These are phyloP conservation scores for Aix galericulata DNA, from an alignment of 2,113 vertebrate genomes.

Conservation along the genomic window DNA sequence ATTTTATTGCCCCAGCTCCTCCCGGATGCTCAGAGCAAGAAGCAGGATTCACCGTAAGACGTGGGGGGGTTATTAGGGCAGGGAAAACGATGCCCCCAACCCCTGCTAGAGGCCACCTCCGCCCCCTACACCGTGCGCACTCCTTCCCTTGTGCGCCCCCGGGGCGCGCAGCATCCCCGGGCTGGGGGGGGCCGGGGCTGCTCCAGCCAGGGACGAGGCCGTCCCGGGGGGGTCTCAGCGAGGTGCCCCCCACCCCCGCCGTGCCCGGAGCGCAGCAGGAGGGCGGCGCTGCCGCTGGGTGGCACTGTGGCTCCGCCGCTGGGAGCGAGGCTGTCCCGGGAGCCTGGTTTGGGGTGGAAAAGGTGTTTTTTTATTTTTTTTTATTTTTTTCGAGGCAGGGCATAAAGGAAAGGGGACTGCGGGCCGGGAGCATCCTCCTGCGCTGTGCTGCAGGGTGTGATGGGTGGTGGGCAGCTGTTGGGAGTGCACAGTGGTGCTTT, in stretches of 20 bases:
- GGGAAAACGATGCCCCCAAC: not conserved
- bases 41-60: no score
- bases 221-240: no score
- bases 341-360: not conserved
- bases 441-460: fast-evolving
- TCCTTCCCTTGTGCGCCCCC: not conserved
- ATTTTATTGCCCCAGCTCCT: no score
- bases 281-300: not conserved
- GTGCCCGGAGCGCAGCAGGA: no score
- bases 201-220: fast-evolving
- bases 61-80: no score
- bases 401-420: not conserved
- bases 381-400: not conserved
- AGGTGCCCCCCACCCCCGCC: no score
- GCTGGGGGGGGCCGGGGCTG: not conserved
- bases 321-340: not conserved
- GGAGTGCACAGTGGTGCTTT: not conserved
- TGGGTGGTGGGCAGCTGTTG: not conserved
- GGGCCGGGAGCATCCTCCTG: not conserved
- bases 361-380: no score
- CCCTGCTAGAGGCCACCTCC: fast-evolving
- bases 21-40: fast-evolving
- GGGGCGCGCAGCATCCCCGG: no score
- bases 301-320: not conserved
- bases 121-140: fast-evolving